Percentiles rank a stretch among this genome's conserved stretches.
Evolutionary conservation across 2,888 invertebrate genomes (phyloP).

Genomic region (Hirtodrosophila duncani): DNA sequence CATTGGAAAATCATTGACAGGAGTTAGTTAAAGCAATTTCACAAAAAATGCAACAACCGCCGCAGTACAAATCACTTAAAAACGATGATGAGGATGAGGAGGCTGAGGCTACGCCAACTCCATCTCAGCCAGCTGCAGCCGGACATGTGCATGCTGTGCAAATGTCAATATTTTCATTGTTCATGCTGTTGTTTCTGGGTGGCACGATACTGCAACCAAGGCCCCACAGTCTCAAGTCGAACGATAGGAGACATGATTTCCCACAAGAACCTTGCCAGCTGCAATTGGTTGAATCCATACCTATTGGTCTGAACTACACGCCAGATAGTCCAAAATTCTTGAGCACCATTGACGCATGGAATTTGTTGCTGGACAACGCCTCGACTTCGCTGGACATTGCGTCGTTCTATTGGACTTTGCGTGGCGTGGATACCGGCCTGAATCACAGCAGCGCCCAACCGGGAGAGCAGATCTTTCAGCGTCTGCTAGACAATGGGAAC

Average conservation of each 20-base stretch:
- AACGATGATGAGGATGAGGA: conserved; percentile 37
- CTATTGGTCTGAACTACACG: conserved; percentile 89
- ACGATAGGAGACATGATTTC: conserved; percentile 17
- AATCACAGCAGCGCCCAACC: conserved; percentile 86
- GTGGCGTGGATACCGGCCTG: conserved; percentile 85
- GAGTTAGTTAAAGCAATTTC: too few species aligned
- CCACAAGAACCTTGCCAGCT: conserved; percentile 76
- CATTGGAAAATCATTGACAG: too few species aligned
- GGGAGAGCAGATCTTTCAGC: conserved; percentile 92
- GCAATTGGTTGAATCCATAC: conserved; percentile 94
- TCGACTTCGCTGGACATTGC: conserved; percentile 91
- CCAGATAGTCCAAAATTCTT: conserved; percentile 81
- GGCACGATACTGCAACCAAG: conserved; percentile 38
- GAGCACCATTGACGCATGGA: conserved; percentile 90
- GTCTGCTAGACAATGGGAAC: conserved; percentile 82
- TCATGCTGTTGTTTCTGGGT: conserved; percentile 46
- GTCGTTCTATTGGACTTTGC: conserved; percentile 95
- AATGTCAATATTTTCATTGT: conserved; percentile 41
- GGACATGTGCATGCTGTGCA: conserved; percentile 41
- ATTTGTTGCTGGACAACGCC: conserved; percentile 87
- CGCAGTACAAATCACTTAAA: conserved; percentile 27
- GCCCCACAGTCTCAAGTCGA: conserved; percentile 5
- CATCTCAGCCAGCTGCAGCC: not conserved
- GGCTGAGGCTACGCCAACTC: not conserved
- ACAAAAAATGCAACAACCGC: conserved; percentile 34